Evolutionary conservation across 2,888 invertebrate species (phyloP).

Genomic region (Agrotis ipsilon): DNA sequence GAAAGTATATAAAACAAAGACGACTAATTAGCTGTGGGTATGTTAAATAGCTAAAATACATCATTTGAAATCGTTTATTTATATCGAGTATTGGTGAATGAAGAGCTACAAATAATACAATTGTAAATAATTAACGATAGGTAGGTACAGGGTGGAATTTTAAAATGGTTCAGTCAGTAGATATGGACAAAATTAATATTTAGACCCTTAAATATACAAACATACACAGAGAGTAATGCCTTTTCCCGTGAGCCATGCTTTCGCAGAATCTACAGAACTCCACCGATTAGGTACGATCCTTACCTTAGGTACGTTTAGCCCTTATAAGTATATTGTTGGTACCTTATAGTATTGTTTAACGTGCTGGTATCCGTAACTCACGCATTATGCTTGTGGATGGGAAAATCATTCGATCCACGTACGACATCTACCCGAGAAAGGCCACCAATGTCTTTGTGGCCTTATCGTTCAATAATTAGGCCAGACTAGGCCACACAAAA

Average conservation of each 20-base stretch:
- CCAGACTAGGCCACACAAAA: not conserved
- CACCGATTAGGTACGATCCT: not conserved
- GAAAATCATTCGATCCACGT: too few relatives aligned
- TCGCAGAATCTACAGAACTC: not conserved
- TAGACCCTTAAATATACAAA: too few relatives aligned
- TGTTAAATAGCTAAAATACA: conserved; percentile 6
- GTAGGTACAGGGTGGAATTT: too few relatives aligned
- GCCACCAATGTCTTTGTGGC: too few relatives aligned
- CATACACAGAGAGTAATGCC: not conserved
- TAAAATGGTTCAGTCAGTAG: not conserved
- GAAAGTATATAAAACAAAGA: conserved; percentile 45
- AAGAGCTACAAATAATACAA: not conserved
- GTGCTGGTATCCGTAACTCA: too few relatives aligned
- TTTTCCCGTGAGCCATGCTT: not conserved
- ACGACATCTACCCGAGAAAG: too few relatives aligned
- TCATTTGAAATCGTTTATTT: not conserved
- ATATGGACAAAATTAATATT: not conserved
- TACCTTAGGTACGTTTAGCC: not conserved
- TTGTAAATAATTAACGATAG: too few relatives aligned
- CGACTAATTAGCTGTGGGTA: conserved; percentile 12
- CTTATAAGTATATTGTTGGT: too few relatives aligned
- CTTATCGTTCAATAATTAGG: too few relatives aligned
- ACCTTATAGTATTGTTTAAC: too few relatives aligned
- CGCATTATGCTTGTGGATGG: too few relatives aligned
- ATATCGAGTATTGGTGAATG: not conserved